Evolutionary conservation across 2,888 invertebrate species (phyloP), one percentile per base, ranked within the genome.

Genomic region (Drosophila monieri): DNA sequence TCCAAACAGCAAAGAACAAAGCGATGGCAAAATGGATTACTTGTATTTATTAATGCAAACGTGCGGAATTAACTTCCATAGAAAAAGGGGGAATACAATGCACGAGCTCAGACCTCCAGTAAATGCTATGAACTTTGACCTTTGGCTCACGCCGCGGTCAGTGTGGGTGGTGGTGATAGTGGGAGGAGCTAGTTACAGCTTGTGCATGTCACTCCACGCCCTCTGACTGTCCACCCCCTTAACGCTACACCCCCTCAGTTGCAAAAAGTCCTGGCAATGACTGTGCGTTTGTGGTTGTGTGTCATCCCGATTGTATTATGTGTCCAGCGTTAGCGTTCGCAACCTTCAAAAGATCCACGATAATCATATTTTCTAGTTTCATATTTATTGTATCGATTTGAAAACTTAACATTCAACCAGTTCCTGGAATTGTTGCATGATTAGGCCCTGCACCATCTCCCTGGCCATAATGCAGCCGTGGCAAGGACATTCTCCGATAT

Each of bases 81-180:
- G 47, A 23, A 15, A 35, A 32, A 12, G 18, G 23, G 12, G 9
- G 21, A 10, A 9, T 10, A 15, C 9, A 23, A n/a, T 37, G 6
- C 9, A 12, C 4, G 12, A 52, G n/a, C 18, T 1, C 10, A 12
- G 15, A 32, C 15, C 8, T 21, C 10, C 21, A n/a, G 64, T 12
- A 51, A 52, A 68, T 69, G 56, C 55, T 68, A 48, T 56, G 78
- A 87, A 83, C 81, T 83, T 86, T 83, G 78, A 86, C 72, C 81
- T 81, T 84, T 70, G 25, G 12, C 27, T 23, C 35, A 47, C 52
- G 35, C 25, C 3, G 15, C 12, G 41, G 27, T 27, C 23, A 39
- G 18, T 10, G 15, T 30, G 6, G 30, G 21, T 32, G 30, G 14
- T 5, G 18, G 57, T 21, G 54, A 58, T 69, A 84, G 73, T 75